Conservation (phyloP, 1,140 invertebrate species). For the Drosophila nasuta region DNA sequence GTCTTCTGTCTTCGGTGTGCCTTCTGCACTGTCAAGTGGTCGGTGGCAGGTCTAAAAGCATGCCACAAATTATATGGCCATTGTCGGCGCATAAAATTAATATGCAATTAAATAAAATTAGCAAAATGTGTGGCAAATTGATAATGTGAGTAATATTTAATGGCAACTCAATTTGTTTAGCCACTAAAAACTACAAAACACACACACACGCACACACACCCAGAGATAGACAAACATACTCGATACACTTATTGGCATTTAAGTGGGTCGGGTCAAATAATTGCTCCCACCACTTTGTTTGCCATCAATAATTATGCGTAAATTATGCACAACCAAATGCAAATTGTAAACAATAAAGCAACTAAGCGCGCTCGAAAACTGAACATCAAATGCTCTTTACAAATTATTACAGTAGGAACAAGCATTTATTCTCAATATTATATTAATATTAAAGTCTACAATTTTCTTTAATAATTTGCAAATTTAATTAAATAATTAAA, state of each 20-base stretch:
- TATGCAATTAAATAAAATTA: conserved; percentile 78
- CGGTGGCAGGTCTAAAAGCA: conserved; percentile 60
- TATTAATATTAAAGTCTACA: too few relatives aligned
- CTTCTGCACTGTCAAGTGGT: conserved; percentile 57
- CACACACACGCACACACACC: neutral
- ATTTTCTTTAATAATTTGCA: too few relatives aligned
- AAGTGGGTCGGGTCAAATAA: conserved; percentile 15
- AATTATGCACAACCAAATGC: conserved; percentile 65
- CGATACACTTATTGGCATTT: neutral
- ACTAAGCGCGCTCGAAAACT: neutral
- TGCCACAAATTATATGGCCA: conserved; percentile 53
- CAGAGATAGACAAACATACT: neutral
- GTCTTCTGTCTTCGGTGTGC: conserved; percentile 16
- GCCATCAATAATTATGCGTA: conserved; percentile 72
- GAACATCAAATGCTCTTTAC: conserved; percentile 27
- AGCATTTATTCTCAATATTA: neutral
- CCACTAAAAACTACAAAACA: conserved; percentile 13
- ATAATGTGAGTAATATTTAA: conserved; percentile 75
- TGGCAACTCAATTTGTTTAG: conserved; percentile 72
- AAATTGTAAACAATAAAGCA: conserved; percentile 50
- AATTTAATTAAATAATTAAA: too few relatives aligned
- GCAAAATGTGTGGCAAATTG: conserved; percentile 67
- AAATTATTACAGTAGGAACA: neutral
- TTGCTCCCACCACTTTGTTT: conserved; percentile 57
- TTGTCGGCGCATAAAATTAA: conserved; percentile 61